Conservation (phyloP, 2,113 vertebrate genomes). For the Pachypanchax playfairii region DNA sequence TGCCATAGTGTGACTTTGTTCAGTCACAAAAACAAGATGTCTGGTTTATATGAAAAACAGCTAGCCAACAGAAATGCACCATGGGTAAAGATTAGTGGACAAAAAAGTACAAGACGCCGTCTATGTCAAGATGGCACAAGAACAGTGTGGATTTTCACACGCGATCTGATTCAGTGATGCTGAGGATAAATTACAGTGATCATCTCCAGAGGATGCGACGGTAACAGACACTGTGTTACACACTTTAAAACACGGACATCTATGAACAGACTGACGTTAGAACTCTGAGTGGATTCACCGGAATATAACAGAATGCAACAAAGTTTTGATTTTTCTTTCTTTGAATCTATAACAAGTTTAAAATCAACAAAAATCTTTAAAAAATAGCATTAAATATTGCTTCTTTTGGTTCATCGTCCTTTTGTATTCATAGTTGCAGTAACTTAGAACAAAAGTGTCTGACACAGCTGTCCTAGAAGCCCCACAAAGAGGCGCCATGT, state of each 20-base stretch:
- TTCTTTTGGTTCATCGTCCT: constrained; percentile 8
- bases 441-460: no score
- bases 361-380: constrained; percentile 19
- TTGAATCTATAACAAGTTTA: background rate
- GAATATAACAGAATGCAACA: background rate
- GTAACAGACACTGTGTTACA: constrained; percentile 56
- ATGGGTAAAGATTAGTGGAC: constrained; percentile 47
- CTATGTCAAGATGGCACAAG: constrained; percentile 44
- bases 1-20: constrained; percentile 59
- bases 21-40: constrained; percentile 57
- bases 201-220: constrained; percentile 57
- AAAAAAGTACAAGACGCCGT: constrained; percentile 58
- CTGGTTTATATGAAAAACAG: constrained; percentile 47
- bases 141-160: constrained; percentile 34
- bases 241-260: constrained; percentile 30
- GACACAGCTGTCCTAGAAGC: constrained; percentile 10
- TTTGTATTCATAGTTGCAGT: no score
- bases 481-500: constrained; percentile 23
- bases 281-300: background rate
- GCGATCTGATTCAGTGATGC: constrained; percentile 35
- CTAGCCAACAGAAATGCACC: constrained; percentile 58
- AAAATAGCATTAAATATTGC: constrained; percentile 32
- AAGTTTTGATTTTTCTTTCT: background rate
- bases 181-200: constrained; percentile 42
- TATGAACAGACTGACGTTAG: constrained; percentile 36